Conservation (phyloP, 2,113 vertebrate genomes). For the Dasypus novemcinctus region DNA sequence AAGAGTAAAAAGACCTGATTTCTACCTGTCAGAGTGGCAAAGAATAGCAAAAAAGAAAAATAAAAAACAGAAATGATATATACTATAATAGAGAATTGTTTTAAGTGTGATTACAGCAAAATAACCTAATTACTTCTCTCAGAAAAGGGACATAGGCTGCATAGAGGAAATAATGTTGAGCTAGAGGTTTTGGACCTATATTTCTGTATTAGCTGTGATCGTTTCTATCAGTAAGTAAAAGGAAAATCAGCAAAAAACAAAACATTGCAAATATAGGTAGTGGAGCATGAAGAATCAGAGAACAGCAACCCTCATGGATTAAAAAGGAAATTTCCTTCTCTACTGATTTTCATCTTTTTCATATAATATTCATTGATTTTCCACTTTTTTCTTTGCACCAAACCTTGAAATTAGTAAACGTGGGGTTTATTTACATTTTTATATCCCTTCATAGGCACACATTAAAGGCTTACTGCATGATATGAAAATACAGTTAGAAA, state of each 20-base stretch:
- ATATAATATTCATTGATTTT: slow-evolving; percentile 8
- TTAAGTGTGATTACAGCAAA: not conserved
- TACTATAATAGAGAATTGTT: not conserved
- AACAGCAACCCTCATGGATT: not conserved
- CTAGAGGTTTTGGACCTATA: not conserved
- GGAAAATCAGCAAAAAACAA: not conserved
- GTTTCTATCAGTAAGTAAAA: slow-evolving; percentile 18
- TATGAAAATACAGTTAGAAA: slow-evolving; percentile 15
- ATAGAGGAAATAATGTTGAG: not conserved
- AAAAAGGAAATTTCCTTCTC: slow-evolving; percentile 18
- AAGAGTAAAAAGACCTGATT: not conserved
- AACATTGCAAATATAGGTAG: not conserved
- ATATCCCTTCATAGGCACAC: not conserved
- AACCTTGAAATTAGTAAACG: slow-evolving; percentile 46
- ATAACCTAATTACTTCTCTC: not conserved
- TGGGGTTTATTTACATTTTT: slow-evolving; percentile 12
- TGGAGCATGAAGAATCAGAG: not conserved
- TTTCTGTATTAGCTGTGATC: not conserved
- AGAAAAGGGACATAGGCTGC: not conserved
- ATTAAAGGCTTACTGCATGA: not conserved
- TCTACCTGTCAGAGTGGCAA: not conserved
- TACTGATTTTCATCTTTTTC: slow-evolving; percentile 2
- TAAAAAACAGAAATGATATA: not conserved
- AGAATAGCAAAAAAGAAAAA: not conserved
- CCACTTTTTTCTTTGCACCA: not conserved